These are phyloP conservation scores for Apis laboriosa DNA, from an alignment of 1,140 invertebrate species.

Conservation along the genomic window DNA sequence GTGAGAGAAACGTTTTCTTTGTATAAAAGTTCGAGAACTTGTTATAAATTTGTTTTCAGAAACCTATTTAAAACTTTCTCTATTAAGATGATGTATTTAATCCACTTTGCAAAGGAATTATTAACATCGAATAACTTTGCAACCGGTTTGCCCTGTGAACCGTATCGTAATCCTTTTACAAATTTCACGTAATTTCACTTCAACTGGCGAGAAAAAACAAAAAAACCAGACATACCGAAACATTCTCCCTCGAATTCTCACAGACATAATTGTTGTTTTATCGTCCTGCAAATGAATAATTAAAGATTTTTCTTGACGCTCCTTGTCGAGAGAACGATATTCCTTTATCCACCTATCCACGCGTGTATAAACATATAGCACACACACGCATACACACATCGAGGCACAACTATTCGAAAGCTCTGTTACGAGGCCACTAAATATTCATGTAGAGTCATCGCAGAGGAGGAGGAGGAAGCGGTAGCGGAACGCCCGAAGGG, in stretches of 20 bases:
- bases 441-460: conserved; percentile 60
- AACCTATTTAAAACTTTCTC: conserved; percentile 3
- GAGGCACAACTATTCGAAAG: neutral
- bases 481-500: conserved; percentile 35
- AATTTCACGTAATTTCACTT: too few species aligned
- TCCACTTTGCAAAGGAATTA: neutral
- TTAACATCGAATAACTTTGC: conserved; percentile 7
- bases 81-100: conserved; percentile 24
- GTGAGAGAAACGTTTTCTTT: neutral
- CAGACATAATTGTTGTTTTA: too few species aligned
- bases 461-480: neutral
- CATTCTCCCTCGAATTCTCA: too few species aligned
- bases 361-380: too few species aligned
- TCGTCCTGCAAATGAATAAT: neutral
- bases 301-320: neutral
- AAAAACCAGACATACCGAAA: too few species aligned
- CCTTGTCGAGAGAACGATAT: too few species aligned
- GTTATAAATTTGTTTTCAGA: neutral
- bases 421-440: conserved; percentile 43
- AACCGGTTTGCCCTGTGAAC: neutral
- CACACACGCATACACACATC: neutral
- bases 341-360: conserved; percentile 17
- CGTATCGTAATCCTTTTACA: neutral
- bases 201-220: too few species aligned
- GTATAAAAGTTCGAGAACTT: neutral